phyloP scores from a whole-genome alignment of 2,113 vertebrate species.

The Casuarius casuarius region DNA sequence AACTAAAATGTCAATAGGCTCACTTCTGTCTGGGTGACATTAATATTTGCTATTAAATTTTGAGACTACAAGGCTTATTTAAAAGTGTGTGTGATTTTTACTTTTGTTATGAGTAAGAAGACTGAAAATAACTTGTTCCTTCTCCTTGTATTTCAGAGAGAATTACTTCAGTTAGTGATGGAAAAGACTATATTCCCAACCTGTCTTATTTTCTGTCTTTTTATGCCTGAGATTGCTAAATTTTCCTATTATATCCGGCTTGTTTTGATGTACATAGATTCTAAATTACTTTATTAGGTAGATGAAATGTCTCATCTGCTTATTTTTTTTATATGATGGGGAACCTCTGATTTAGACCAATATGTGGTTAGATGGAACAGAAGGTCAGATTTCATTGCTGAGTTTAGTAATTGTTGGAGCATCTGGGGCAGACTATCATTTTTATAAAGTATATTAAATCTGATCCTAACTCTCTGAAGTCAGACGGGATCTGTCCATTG shows the following conservation, averaged over 20 bases:
- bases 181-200: neutral
- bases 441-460: neutral
- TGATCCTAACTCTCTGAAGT: neutral
- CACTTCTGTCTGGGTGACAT: neutral
- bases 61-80: neutral
- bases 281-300: neutral
- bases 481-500: neutral
- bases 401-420: neutral
- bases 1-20: rapidly evolving
- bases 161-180: neutral
- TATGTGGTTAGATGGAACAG: neutral
- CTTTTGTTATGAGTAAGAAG: neutral
- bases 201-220: neutral
- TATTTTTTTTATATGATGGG: neutral
- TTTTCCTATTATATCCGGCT: neutral
- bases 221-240: rapidly evolving
- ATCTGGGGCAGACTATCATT: neutral
- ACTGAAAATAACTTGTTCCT: neutral
- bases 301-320: neutral
- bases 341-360: neutral
- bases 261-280: neutral
- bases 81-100: neutral
- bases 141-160: neutral
- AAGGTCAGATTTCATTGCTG: neutral
- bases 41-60: neutral